Evolutionary conservation across 1,140 invertebrate genomes (phyloP).

Genomic region (honey bee (Apis mellifera)): DNA sequence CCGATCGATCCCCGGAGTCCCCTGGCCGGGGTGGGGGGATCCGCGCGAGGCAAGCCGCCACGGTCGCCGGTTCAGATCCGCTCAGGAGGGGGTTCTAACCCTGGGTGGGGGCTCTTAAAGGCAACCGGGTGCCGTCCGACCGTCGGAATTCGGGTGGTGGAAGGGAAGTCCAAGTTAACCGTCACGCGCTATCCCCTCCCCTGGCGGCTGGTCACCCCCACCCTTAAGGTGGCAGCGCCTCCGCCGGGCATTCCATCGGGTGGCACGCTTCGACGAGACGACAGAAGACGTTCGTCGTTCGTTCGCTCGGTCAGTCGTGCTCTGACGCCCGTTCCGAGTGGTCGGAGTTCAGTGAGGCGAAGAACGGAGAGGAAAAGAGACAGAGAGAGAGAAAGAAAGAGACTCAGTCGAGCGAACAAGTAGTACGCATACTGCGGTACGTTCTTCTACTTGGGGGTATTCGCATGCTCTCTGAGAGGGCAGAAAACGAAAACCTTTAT

Average conservation of each 20-base stretch:
- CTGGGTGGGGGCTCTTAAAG: slow-evolving; percentile 62
- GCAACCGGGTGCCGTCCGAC: slow-evolving; percentile 71
- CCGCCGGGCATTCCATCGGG: slow-evolving; percentile 73
- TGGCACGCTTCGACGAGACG: slow-evolving; percentile 69
- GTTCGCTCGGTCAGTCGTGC: slow-evolving; percentile 74
- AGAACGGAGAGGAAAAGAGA: not conserved
- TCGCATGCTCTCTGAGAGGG: not conserved
- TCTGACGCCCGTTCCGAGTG: slow-evolving; percentile 72
- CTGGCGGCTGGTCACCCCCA: slow-evolving; percentile 50
- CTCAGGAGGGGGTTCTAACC: slow-evolving; percentile 22
- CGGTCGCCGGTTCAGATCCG: slow-evolving; percentile 30
- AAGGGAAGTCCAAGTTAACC: slow-evolving; percentile 75
- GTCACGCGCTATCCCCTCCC: slow-evolving; percentile 78
- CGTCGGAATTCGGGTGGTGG: slow-evolving; percentile 75
- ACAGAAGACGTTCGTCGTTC: slow-evolving; percentile 72
- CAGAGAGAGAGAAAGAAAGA: not conserved
- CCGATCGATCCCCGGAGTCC: slow-evolving; percentile 46
- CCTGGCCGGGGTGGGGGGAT: slow-evolving; percentile 44
- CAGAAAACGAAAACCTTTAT: not conserved
- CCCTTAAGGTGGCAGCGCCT: slow-evolving; percentile 47
- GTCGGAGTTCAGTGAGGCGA: slow-evolving; percentile 59
- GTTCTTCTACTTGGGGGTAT: not conserved
- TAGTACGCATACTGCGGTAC: not conserved
- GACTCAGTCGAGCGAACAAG: slow-evolving; percentile 25
- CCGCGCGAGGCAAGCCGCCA: slow-evolving; percentile 42